These are phyloP conservation scores for Melanogrammus aeglefinus DNA, from an alignment of 2,797 vertebrate species.

Conservation along the genomic window DNA sequence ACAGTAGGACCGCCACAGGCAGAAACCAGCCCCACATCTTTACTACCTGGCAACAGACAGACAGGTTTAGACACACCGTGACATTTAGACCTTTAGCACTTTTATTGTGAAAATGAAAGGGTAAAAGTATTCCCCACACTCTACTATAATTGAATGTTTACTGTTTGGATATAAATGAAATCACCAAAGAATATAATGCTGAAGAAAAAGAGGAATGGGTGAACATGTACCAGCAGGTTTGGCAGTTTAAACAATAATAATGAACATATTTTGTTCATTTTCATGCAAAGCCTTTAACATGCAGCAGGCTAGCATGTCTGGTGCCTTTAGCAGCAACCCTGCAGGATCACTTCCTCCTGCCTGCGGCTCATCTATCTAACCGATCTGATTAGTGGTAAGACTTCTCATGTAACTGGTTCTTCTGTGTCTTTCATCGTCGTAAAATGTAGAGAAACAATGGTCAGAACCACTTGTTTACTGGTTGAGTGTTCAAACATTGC, in stretches of 20 bases:
- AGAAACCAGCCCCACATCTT: constrained; percentile 68
- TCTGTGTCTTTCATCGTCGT: background rate
- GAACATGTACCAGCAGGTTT: background rate
- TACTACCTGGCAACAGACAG: constrained; percentile 48
- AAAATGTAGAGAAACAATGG: background rate
- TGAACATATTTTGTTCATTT: background rate
- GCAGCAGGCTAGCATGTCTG: background rate
- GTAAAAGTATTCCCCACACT: background rate
- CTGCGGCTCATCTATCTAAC: background rate
- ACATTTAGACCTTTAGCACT: background rate
- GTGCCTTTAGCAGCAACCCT: background rate
- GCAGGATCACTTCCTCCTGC: background rate
- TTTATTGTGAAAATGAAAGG: background rate
- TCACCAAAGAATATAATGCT: background rate
- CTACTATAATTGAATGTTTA: background rate
- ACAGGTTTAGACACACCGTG: background rate
- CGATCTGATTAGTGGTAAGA: background rate
- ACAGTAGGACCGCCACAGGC: constrained; percentile 49
- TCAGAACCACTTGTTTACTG: background rate
- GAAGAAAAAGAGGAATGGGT: background rate
- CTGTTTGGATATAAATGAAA: background rate
- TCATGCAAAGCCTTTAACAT: background rate
- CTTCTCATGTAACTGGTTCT: background rate
- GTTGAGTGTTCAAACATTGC: background rate
- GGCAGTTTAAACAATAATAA: background rate